A percentile compares a stretch with the other conserved stretches of the same genome.
These are phyloP conservation scores for Drosophila pseudotalamancana DNA, from an alignment of 2,888 invertebrate genomes.

Conservation along the genomic window DNA sequence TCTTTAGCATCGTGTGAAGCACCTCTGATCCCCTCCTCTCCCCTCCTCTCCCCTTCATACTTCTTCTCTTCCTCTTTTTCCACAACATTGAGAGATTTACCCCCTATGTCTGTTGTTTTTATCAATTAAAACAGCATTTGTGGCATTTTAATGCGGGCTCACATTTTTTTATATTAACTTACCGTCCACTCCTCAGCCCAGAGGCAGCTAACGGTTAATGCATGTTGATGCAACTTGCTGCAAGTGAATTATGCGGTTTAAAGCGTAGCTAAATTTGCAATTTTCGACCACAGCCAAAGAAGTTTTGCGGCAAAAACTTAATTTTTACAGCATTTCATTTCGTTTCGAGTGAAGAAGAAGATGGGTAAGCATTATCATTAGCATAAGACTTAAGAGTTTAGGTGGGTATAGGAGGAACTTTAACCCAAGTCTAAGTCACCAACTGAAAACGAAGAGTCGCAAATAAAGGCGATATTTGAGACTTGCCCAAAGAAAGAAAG, in stretches of 20 bases:
- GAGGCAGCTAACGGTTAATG: conserved; percentile 48
- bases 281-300: conserved; percentile 17
- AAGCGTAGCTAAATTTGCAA: conserved; percentile 49
- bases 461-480: neutral
- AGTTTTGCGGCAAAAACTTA: conserved; percentile 25
- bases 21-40: conserved; percentile 30
- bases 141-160: conserved; percentile 40
- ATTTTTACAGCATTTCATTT: conserved; percentile 7
- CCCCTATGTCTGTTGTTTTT: conserved; percentile 22
- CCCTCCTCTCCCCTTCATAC: too few relatives aligned
- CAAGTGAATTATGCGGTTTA: conserved; percentile 41
- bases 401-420: too few relatives aligned
- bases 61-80: too few relatives aligned
- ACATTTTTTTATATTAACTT: conserved; percentile 9
- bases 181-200: conserved; percentile 2
- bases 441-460: too few relatives aligned
- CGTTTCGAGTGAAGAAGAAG: neutral
- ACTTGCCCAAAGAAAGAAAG: neutral
- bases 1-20: conserved; percentile 36
- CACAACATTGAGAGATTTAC: too few relatives aligned
- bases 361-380: conserved; percentile 1
- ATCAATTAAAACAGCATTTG: conserved; percentile 66
- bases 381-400: neutral
- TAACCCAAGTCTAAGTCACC: too few relatives aligned
- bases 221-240: conserved; percentile 17